phyloP scores from a whole-genome alignment of 2,113 vertebrate species.

The Panurus biarmicus region DNA sequence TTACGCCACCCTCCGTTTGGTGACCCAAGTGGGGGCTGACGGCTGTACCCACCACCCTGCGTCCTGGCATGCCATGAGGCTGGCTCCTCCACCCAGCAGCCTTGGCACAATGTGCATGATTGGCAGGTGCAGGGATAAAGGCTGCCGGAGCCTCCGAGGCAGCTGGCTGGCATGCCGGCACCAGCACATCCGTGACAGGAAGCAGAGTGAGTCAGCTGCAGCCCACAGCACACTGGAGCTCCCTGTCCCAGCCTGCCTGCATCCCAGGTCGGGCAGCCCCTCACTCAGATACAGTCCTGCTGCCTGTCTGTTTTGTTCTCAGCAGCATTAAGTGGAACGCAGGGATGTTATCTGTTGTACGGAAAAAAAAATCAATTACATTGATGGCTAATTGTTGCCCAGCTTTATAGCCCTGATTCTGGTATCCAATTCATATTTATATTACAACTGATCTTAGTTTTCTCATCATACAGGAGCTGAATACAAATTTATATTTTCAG shows the following conservation, averaged over 20 bases:
- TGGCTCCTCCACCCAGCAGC: slow-evolving; percentile 2
- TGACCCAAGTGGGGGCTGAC: background rate
- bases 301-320: background rate
- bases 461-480: background rate
- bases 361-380: background rate
- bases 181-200: background rate
- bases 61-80: slow-evolving; percentile 40
- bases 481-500: background rate
- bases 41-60: background rate
- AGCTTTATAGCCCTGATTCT: background rate
- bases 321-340: background rate
- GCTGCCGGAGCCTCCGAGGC: background rate
- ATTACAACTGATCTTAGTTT: background rate
- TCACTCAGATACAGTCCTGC: background rate
- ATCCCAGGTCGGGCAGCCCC: background rate
- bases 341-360: background rate
- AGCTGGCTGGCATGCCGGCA: slow-evolving; percentile 45
- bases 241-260: background rate
- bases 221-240: background rate
- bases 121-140: slow-evolving; percentile 53
- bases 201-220: slow-evolving; percentile 40
- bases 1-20: background rate
- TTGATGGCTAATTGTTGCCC: background rate
- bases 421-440: background rate
- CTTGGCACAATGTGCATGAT: slow-evolving; percentile 6